Base-by-base conservation (phyloP, 2,113 vertebrate genomes). In the Lichenostomus cassidix region DNA sequence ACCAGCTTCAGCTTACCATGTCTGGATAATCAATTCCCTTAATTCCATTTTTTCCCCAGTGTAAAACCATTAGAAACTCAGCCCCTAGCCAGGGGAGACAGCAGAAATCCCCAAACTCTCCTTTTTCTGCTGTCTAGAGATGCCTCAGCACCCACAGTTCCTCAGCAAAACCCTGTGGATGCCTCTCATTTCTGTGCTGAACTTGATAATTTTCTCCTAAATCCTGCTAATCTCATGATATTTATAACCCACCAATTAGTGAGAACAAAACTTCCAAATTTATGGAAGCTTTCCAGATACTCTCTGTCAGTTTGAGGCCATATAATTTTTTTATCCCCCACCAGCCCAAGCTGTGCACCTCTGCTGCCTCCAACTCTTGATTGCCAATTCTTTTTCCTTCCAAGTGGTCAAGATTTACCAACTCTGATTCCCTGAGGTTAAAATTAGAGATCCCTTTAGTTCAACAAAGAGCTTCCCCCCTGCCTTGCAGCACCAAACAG, bases 291-390 rank as follows among this genome's bases (percentile, higher is more conserved):
- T 15, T 21, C 12, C 28, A 59, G 37, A 18, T 1, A 7, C 7
- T 47, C n/a, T 8, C 17, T 19, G 9, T 5, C 13, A 41, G 13
- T 19, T 20, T 12, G 29, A 62, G 46, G 12, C 28, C 46, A 15
- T 15, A 7, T 1, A 15, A 1, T 9, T 19, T 37, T 4, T 49
- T 12, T 2, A 18, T 15, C 10, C 10, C 18, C 2, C 22, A 20
- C 7, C 10, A 4, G 25, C 46, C 28, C 24, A 4, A 37, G 37
- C 1, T 1, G 11, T 4, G n/a, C 29, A 14, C 29, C 4, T 19
- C 8, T 12, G 42, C 47, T 42, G 33, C 15, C 67, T 9, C 52
- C 22, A 52, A 42, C 28, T 7, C 46, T 11, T 13, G 1, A 7
- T 5, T 7, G 1, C 4, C 25, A n/a, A 15, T 7, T 53, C 6